Evolutionary conservation across 2,888 invertebrate species (phyloP).

Genomic region (Syrista parreyssii): DNA sequence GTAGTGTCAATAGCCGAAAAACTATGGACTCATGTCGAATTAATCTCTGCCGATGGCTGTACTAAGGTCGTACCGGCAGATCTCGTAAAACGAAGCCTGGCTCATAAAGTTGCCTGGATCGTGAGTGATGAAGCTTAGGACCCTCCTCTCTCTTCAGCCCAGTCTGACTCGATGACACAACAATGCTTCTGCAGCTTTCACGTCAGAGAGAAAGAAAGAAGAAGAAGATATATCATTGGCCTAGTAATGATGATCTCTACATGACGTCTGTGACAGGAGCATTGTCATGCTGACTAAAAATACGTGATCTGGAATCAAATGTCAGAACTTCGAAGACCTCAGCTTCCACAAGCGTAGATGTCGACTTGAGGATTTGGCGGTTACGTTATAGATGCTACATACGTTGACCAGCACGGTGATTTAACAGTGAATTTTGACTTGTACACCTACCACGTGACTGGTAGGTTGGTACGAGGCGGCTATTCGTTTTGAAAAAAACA

Average conservation of each 20-base stretch:
- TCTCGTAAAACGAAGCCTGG: slow-evolving; percentile 1
- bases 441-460: neutral
- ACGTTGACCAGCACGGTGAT: neutral
- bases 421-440: neutral
- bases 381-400: neutral
- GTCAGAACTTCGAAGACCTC: neutral
- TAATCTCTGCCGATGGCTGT: slow-evolving; percentile 3
- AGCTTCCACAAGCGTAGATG: neutral
- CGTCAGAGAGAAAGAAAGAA: neutral
- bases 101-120: neutral
- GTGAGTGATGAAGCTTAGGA: slow-evolving; percentile 5
- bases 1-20: neutral
- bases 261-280: neutral
- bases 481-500: neutral
- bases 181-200: neutral
- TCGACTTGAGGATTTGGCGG: neutral
- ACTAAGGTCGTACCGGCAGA: neutral
- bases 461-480: neutral
- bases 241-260: neutral
- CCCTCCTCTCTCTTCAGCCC: neutral
- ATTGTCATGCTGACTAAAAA: neutral
- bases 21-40: neutral
- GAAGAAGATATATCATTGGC: neutral
- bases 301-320: neutral
- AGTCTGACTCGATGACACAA: slow-evolving; percentile 1